A percentile compares a stretch with the other conserved stretches of the same genome.
Evolutionary conservation across 2,888 invertebrate species (phyloP).

Genomic region (Sphaerophoria rueppellii): DNA sequence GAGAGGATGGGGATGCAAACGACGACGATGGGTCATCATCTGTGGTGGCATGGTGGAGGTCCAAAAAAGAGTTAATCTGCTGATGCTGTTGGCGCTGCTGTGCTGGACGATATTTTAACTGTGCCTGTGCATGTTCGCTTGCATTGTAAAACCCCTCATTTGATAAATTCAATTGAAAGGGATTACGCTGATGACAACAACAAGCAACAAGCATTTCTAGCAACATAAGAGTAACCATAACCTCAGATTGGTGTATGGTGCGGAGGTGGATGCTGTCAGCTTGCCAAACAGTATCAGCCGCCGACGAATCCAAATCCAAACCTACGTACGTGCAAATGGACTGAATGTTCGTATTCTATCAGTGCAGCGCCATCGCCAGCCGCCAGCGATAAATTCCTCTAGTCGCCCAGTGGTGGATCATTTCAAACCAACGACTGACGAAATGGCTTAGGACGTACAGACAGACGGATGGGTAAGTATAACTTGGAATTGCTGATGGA

Average conservation of each 20-base stretch:
- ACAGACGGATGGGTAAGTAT: slow-evolving; percentile 66
- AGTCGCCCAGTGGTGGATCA: slow-evolving; percentile 58
- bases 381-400: slow-evolving; percentile 65
- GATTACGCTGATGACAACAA: slow-evolving; percentile 67
- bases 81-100: slow-evolving; percentile 72
- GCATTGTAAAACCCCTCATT: slow-evolving; percentile 66
- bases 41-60: slow-evolving; percentile 63
- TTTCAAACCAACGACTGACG: slow-evolving; percentile 59
- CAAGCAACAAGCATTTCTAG: slow-evolving; percentile 57
- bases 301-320: slow-evolving; percentile 54
- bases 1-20: neutral
- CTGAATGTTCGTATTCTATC: slow-evolving; percentile 29
- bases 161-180: slow-evolving; percentile 72
- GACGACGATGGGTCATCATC: slow-evolving; percentile 59
- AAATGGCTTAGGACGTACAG: slow-evolving; percentile 22
- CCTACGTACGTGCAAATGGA: slow-evolving; percentile 69
- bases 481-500: slow-evolving; percentile 56
- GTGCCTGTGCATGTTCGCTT: slow-evolving; percentile 45
- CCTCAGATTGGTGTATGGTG: slow-evolving; percentile 20
- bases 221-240: slow-evolving; percentile 18
- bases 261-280: slow-evolving; percentile 72
- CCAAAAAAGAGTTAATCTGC: slow-evolving; percentile 69
- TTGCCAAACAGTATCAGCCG: slow-evolving; percentile 68
- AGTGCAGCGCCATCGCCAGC: slow-evolving; percentile 13
- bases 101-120: slow-evolving; percentile 54